A percentile compares a stretch with the other conserved stretches of the same genome.
Conservation (phyloP, 1,140 invertebrate species). For the Globodera rostochiensis region DNA sequence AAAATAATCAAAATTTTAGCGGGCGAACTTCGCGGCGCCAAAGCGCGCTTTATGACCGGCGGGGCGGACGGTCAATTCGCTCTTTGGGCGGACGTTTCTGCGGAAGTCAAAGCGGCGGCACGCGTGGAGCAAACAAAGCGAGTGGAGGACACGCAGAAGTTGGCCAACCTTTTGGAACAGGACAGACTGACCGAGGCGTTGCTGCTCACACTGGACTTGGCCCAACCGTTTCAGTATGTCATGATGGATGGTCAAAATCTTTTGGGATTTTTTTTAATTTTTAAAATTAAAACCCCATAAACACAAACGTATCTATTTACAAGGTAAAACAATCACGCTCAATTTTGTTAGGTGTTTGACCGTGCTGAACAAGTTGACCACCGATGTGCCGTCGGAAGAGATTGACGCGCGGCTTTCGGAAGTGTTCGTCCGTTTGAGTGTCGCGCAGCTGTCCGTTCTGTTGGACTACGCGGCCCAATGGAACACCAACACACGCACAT, state of each 20-base stretch:
- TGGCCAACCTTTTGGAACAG: slow-evolving; percentile 57
- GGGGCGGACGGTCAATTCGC: slow-evolving; percentile 58
- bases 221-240: slow-evolving; percentile 52
- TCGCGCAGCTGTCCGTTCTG: slow-evolving; percentile 47
- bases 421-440: slow-evolving; percentile 42
- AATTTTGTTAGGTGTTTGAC: slow-evolving; percentile 39
- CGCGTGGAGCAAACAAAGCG: slow-evolving; percentile 47
- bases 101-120: slow-evolving; percentile 44
- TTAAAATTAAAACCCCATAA: slow-evolving; percentile 23
- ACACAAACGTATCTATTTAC: slow-evolving; percentile 18
- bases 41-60: slow-evolving; percentile 51
- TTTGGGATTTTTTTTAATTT: slow-evolving; percentile 28
- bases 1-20: slow-evolving; percentile 3
- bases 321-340: background rate
- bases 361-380: slow-evolving; percentile 44
- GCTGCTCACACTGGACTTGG: slow-evolving; percentile 52
- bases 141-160: slow-evolving; percentile 55
- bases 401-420: slow-evolving; percentile 15
- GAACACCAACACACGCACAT: slow-evolving; percentile 61
- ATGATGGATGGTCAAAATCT: too few relatives aligned
- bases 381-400: slow-evolving; percentile 21
- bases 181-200: slow-evolving; percentile 56
- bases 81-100: slow-evolving; percentile 61
- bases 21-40: background rate
- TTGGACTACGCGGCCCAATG: slow-evolving; percentile 58